A percentile compares a stretch with the other conserved stretches of the same genome.
phyloP scores from a whole-genome alignment of 2,797 vertebrate genomes.

The Eleutherodactylus coqui region DNA sequence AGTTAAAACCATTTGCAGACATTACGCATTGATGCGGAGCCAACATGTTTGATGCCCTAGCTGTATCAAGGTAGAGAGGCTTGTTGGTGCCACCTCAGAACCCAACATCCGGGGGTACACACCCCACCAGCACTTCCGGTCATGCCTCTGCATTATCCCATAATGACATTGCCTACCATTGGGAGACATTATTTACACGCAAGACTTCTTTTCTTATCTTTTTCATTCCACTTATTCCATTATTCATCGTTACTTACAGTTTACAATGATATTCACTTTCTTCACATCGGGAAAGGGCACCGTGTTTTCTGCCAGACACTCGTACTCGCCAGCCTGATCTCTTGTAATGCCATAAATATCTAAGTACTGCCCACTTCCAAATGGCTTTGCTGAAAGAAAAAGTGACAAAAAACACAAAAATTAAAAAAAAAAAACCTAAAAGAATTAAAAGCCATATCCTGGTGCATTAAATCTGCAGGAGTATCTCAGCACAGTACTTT shows the following conservation, averaged over 20 bases:
- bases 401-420: not conserved
- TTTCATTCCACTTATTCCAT: not conserved
- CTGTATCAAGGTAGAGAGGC: not conserved
- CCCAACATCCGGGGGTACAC: not conserved
- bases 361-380: conserved; percentile 94
- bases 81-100: not conserved
- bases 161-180: not conserved
- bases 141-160: not conserved
- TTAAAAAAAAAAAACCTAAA: not conserved
- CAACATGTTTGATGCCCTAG: too few relatives aligned
- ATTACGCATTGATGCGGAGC: too few relatives aligned
- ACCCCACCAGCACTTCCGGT: not conserved
- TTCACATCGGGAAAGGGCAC: conserved; percentile 92
- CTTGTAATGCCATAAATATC: conserved; percentile 95
- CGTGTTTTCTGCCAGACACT: conserved; percentile 95
- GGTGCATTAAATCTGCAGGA: conserved; percentile 16
- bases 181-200: not conserved
- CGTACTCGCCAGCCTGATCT: conserved; percentile 95
- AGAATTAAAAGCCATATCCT: conserved; percentile 6
- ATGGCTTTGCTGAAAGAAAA: conserved; percentile 85
- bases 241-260: conserved; percentile 85
- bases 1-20: too few relatives aligned
- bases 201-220: not conserved
- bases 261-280: conserved; percentile 94
- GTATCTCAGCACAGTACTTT: conserved; percentile 1